Conservation (phyloP, 2,113 vertebrate species). For the Heliornis fulica region DNA sequence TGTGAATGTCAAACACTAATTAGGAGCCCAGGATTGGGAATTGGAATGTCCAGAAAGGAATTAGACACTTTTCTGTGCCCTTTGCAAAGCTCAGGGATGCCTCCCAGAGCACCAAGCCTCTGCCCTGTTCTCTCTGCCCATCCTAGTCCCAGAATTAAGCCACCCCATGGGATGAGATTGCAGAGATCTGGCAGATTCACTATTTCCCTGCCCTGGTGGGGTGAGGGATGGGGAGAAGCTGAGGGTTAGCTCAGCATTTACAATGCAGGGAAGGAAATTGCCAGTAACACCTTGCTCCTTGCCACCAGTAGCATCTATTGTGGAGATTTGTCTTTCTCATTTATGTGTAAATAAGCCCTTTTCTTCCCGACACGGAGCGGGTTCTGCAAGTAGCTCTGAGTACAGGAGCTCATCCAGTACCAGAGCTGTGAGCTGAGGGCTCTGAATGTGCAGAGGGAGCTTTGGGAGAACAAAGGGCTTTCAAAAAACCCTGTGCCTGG, state of each 20-base stretch:
- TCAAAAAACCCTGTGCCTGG: background rate
- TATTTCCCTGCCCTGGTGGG: no score
- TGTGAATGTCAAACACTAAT: accelerated
- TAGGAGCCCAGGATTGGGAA: background rate
- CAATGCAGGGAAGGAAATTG: background rate
- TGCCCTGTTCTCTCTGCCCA: accelerated
- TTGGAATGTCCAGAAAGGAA: background rate
- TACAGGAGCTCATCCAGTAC: background rate
- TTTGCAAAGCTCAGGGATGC: accelerated
- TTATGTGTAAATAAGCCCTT: conserved; percentile 38
- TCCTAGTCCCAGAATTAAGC: background rate
- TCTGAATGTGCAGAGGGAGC: background rate
- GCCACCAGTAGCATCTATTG: background rate
- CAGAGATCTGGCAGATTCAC: accelerated
- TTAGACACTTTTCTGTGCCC: background rate
- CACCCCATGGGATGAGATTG: accelerated
- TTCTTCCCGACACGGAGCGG: background rate
- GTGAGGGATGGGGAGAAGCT: background rate
- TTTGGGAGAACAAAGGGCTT: background rate
- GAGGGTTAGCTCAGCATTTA: background rate
- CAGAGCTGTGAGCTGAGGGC: background rate
- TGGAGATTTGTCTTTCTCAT: background rate
- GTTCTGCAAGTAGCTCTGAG: background rate
- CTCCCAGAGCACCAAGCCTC: background rate
- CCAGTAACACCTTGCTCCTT: background rate